Evolutionary conservation across 2,113 vertebrate species (phyloP).

Genomic region (Amazona guildingii): DNA sequence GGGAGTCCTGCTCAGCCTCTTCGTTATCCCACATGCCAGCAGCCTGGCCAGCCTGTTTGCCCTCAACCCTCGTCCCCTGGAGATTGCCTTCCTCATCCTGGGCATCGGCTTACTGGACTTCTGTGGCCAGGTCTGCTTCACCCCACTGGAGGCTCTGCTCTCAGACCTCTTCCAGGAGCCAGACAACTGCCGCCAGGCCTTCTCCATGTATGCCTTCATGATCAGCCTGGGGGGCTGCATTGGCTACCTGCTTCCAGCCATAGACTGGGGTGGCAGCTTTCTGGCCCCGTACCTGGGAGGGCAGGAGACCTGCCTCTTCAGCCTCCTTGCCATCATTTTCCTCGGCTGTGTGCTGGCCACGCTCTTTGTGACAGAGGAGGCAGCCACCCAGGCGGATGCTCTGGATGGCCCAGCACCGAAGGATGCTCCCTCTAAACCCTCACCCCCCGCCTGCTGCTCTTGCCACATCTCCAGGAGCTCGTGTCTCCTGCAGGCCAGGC

Average conservation of each 20-base stretch:
- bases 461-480: constrained; percentile 8
- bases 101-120: constrained; percentile 84
- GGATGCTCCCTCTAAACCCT: neutral
- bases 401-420: neutral
- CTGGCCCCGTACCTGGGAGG: constrained; percentile 79
- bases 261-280: constrained; percentile 81
- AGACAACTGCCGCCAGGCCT: constrained; percentile 81
- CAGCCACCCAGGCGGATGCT: neutral
- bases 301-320: constrained; percentile 84
- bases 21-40: constrained; percentile 79
- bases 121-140: constrained; percentile 89
- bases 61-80: constrained; percentile 62
- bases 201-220: constrained; percentile 86
- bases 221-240: constrained; percentile 87
- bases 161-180: constrained; percentile 86
- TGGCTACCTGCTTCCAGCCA: constrained; percentile 83
- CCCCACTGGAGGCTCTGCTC: constrained; percentile 83
- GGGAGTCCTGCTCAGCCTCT: constrained; percentile 83
- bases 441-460: neutral
- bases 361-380: constrained; percentile 78
- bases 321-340: constrained; percentile 81
- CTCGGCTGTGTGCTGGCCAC: constrained; percentile 79
- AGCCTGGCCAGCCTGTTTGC: constrained; percentile 72
- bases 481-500: neutral
- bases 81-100: constrained; percentile 80